Conservation (phyloP, 2,113 vertebrate genomes). For the Grus americana region DNA sequence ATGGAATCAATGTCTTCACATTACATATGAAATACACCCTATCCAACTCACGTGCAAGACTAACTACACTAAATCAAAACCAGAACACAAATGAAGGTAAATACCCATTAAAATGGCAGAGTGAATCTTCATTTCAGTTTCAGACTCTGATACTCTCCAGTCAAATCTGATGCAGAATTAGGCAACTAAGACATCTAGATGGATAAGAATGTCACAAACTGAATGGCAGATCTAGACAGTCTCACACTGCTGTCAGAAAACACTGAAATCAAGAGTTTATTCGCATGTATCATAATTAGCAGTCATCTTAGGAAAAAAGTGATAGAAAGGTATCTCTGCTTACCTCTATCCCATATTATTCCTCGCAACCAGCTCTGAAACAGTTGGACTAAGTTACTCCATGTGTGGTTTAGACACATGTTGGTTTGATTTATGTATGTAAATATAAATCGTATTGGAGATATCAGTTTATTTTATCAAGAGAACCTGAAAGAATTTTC, state of each 20-base stretch:
- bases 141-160: background rate
- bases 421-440: conserved; percentile 47
- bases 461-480: conserved; percentile 49
- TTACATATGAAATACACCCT: background rate
- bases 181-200: background rate
- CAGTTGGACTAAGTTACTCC: background rate
- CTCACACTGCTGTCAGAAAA: background rate
- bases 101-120: background rate
- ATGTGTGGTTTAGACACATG: conserved; percentile 32
- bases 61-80: conserved; percentile 5
- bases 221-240: background rate
- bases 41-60: background rate
- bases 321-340: background rate
- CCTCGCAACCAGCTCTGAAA: background rate
- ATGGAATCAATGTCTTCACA: background rate
- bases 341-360: background rate
- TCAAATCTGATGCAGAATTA: background rate
- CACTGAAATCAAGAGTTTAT: background rate
- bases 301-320: background rate
- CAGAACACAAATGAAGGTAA: conserved; percentile 1
- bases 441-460: conserved; percentile 29
- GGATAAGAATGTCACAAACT: background rate
- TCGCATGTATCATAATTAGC: background rate
- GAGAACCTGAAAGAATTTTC: conserved; percentile 5
- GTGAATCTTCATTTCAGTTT: background rate